Evolutionary conservation across 2,113 vertebrate species (phyloP).

Genomic region (Pimephales promelas): DNA sequence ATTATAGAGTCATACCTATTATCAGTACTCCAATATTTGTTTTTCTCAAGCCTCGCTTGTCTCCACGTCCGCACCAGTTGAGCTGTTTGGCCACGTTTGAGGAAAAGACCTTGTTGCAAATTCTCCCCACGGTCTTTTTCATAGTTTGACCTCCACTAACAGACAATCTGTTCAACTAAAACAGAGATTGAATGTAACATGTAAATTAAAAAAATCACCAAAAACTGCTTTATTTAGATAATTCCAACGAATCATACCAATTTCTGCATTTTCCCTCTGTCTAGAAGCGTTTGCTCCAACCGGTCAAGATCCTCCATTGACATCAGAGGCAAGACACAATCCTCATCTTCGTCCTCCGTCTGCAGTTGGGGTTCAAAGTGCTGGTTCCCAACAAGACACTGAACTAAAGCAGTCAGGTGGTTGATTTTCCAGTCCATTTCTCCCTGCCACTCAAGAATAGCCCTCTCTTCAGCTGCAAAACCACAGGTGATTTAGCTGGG

Average conservation of each 20-base stretch:
- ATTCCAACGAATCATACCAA: neutral
- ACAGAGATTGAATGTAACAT: neutral
- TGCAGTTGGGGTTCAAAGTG: neutral
- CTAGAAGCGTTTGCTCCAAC: conserved; percentile 6
- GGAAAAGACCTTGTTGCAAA: conserved; percentile 32
- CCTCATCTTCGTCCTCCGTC: neutral
- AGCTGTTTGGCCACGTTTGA: conserved; percentile 11
- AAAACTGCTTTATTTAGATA: neutral
- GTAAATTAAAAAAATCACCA: neutral
- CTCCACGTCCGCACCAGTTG: conserved; percentile 41
- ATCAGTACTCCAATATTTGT: conserved; percentile 18
- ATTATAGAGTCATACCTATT: conserved; percentile 11
- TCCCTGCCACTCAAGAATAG: conserved; percentile 26
- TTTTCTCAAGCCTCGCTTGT: conserved; percentile 27
- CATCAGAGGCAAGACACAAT: neutral
- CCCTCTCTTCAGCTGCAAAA: conserved; percentile 16
- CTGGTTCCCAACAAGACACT: neutral
- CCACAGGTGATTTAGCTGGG: neutral
- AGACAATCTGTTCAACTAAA: conserved; percentile 39
- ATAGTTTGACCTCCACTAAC: conserved; percentile 39
- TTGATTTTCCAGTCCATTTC: conserved; percentile 27
- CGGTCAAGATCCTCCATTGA: conserved; percentile 27
- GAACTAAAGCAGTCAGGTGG: conserved; percentile 25
- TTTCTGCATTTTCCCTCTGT: conserved; percentile 1
- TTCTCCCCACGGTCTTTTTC: conserved; percentile 41